Evolutionary conservation across 2,888 invertebrate species (phyloP).

Genomic region (Dione juno): DNA sequence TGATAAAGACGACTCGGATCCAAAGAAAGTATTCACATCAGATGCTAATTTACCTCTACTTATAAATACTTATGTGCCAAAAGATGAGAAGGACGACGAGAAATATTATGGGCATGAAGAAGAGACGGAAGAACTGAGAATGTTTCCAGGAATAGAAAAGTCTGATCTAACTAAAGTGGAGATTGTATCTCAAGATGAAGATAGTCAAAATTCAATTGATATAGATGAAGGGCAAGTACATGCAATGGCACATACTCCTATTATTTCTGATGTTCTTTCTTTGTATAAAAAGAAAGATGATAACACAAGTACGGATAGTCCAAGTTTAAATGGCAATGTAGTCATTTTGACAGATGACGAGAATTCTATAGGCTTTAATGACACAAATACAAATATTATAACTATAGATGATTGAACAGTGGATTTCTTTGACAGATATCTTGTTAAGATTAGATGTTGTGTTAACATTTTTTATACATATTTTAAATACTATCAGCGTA

Average conservation of each 20-base stretch:
- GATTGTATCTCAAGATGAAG: conserved; percentile 48
- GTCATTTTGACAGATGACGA: conserved; percentile 63
- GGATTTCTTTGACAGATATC: neutral
- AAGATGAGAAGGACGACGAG: conserved; percentile 72
- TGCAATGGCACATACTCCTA: conserved; percentile 66
- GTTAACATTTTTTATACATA: conserved; percentile 12
- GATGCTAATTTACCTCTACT: conserved; percentile 63
- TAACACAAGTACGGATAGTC: conserved; percentile 27
- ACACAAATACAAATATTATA: conserved; percentile 52
- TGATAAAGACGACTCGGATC: conserved; percentile 66
- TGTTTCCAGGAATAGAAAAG: conserved; percentile 43
- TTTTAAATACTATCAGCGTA: too few species aligned
- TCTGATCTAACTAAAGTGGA: conserved; percentile 43
- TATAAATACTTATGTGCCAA: conserved; percentile 70
- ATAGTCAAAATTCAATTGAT: conserved; percentile 54
- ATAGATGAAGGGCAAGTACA: conserved; percentile 56
- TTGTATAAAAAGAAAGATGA: conserved; percentile 61
- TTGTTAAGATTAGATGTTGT: neutral
- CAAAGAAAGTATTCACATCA: conserved; percentile 68
- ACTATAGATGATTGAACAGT: conserved; percentile 59
- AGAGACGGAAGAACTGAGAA: conserved; percentile 53
- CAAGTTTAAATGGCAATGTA: conserved; percentile 45
- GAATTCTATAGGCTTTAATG: conserved; percentile 58
- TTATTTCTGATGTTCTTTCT: conserved; percentile 76
- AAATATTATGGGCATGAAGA: conserved; percentile 71